Percentiles rank a stretch among this genome's conserved stretches.
Conservation (phyloP, 2,113 vertebrate species). For the Bambusicola thoracicus region DNA sequence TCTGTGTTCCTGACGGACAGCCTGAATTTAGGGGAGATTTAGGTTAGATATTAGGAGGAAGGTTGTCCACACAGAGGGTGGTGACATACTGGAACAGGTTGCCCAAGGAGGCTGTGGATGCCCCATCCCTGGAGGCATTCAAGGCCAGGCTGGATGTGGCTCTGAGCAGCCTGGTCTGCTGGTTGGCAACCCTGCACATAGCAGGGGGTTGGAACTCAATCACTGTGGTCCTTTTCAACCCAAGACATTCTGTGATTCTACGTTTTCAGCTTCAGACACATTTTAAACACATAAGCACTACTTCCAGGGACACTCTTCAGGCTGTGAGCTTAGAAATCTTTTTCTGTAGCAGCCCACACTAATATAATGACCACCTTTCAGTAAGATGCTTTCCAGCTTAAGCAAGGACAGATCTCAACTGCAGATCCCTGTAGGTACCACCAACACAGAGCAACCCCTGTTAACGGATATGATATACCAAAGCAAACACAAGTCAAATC, state of each 20-base stretch:
- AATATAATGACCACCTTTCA: neutral
- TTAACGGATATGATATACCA: accelerated
- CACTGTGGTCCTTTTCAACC: too few relatives aligned
- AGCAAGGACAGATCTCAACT: neutral
- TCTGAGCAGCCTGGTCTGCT: too few relatives aligned
- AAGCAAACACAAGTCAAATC: neutral
- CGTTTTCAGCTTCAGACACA: neutral
- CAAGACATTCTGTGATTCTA: too few relatives aligned
- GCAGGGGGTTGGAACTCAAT: too few relatives aligned
- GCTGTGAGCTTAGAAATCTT: neutral
- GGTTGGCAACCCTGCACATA: too few relatives aligned
- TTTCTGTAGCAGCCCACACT: neutral
- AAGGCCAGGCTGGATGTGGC: too few relatives aligned
- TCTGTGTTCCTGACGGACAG: neutral
- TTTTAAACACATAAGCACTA: accelerated
- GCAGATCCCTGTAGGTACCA: neutral
- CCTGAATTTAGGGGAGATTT: neutral
- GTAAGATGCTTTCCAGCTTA: neutral
- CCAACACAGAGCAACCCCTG: neutral
- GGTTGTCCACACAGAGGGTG: too few relatives aligned
- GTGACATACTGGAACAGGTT: too few relatives aligned
- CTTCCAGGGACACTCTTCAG: accelerated
- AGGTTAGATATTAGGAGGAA: too few relatives aligned
- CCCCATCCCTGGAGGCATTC: too few relatives aligned
- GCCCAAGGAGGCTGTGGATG: too few relatives aligned